These are phyloP conservation scores for Glareola pratincola DNA, from an alignment of 2,113 vertebrate genomes.

Conservation along the genomic window DNA sequence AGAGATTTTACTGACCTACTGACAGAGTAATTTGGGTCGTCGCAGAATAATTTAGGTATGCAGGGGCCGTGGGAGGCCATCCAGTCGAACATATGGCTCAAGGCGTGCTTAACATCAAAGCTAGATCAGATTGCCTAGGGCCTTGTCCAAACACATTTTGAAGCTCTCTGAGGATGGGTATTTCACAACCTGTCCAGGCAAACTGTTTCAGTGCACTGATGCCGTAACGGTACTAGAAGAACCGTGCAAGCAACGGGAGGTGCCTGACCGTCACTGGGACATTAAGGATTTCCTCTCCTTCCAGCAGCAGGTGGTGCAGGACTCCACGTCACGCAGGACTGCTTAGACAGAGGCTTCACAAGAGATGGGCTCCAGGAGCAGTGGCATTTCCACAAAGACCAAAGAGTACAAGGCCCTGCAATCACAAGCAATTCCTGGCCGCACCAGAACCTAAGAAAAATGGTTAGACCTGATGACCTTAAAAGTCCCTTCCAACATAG, in stretches of 20 bases:
- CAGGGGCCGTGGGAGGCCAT: background rate
- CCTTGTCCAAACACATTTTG: background rate
- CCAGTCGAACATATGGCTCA: background rate
- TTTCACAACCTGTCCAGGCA: background rate
- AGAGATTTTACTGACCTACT: background rate
- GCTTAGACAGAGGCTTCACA: background rate
- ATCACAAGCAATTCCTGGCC: background rate
- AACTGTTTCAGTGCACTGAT: background rate
- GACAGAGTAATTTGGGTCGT: background rate
- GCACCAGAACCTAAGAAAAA: background rate
- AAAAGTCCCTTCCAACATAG: too few relatives aligned
- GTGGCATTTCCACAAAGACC: background rate
- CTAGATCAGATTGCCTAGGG: background rate
- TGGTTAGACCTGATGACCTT: too few relatives aligned
- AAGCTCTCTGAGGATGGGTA: background rate
- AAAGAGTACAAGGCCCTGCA: background rate
- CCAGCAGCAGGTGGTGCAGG: background rate
- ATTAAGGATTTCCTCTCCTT: background rate
- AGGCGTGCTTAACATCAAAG: background rate
- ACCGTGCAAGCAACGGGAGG: background rate
- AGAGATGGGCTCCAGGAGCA: background rate
- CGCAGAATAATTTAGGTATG: background rate
- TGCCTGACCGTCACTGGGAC: background rate
- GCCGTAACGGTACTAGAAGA: background rate
- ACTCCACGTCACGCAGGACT: background rate